Evolutionary conservation across 2,888 invertebrate species (phyloP).

Genomic region (Conus canariensis): DNA sequence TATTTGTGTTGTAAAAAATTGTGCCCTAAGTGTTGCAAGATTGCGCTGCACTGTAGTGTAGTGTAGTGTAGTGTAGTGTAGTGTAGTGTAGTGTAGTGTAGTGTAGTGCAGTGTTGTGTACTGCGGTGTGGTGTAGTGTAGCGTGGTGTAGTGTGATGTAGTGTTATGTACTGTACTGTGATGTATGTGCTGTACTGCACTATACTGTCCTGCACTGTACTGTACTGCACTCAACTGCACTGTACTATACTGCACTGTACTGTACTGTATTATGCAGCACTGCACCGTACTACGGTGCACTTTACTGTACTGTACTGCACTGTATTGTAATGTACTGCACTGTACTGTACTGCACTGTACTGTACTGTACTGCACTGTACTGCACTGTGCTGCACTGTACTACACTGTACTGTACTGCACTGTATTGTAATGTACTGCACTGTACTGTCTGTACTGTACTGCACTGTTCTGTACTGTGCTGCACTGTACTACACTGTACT

Average conservation of each 20-base stretch:
- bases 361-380: neutral
- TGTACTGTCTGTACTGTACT: neutral
- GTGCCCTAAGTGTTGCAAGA: no score
- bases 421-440: no score
- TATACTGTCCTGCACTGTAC: neutral
- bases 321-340: neutral
- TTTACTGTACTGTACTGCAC: neutral
- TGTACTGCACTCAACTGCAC: neutral
- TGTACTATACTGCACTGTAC: constrained; percentile 17
- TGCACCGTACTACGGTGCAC: neutral
- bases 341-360: constrained; percentile 3
- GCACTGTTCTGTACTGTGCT: neutral
- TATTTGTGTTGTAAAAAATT: neutral
- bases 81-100: no score
- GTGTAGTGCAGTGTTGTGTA: no score
- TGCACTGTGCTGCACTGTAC: neutral
- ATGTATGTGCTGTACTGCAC: neutral
- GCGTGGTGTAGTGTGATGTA: neutral
- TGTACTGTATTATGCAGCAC: neutral
- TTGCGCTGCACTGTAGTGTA: no score
- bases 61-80: no score
- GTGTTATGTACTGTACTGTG: neutral
- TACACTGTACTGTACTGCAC: neutral
- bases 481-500: no score
- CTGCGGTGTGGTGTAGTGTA: neutral